Conservation (phyloP, 2,888 invertebrate species). For the Agriotes lineatus region DNA sequence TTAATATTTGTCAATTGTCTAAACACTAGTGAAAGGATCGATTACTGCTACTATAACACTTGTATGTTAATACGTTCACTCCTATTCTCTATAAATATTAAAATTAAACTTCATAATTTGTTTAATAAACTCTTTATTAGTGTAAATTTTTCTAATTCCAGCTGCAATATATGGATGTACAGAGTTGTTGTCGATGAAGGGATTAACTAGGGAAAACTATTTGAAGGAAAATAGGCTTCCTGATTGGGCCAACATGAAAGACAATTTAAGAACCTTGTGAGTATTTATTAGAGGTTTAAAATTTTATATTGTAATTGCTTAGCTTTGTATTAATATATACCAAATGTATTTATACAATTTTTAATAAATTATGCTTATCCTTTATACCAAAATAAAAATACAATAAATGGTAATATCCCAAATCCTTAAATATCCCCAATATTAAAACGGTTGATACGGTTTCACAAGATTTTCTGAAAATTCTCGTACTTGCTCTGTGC, state of each 20-base stretch:
- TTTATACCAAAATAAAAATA: neutral
- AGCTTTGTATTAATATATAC: neutral
- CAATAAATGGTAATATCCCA: neutral
- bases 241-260: constrained; percentile 83
- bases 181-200: constrained; percentile 78
- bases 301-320: neutral
- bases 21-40: too few species aligned
- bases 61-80: too few species aligned
- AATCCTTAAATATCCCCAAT: neutral
- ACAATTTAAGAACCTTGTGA: constrained; percentile 68
- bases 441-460: constrained; percentile 73
- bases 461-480: constrained; percentile 89
- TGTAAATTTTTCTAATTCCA: too few species aligned
- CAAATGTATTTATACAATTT: constrained; percentile 7
- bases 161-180: constrained; percentile 84
- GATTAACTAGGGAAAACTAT: constrained; percentile 82
- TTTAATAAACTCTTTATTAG: too few species aligned
- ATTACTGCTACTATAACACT: too few species aligned
- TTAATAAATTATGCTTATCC: constrained; percentile 2
- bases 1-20: too few species aligned
- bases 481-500: constrained; percentile 82
- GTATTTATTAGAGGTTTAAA: neutral
- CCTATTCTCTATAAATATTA: too few species aligned
- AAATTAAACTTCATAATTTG: too few species aligned
- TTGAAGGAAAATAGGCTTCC: constrained; percentile 77